Conservation (phyloP, 2,113 vertebrate species). For the Toxostoma redivivum region DNA sequence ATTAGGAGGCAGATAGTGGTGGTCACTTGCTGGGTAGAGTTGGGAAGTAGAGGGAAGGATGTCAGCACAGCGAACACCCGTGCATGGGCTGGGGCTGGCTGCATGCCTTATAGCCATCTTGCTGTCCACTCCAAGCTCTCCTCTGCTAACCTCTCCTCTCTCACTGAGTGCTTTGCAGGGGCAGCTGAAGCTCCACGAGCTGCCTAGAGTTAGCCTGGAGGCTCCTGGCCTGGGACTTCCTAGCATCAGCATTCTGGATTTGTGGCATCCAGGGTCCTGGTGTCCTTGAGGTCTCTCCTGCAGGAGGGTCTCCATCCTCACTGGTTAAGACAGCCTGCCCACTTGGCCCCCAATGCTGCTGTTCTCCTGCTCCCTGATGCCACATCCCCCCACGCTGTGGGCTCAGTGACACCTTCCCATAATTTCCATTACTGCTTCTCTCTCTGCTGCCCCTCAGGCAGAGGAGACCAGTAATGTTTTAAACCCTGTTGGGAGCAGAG, state of each 20-base stretch:
- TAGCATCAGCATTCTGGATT: not conserved
- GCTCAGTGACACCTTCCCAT: not conserved
- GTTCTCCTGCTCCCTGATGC: not conserved
- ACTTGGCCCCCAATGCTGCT: not conserved
- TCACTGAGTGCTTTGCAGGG: not conserved
- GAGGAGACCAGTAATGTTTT: not conserved
- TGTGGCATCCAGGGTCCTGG: not conserved
- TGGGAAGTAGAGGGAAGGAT: not conserved
- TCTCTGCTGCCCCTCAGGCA: not conserved
- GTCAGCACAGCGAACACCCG: rapidly evolving
- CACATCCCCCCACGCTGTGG: rapidly evolving
- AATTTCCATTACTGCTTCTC: not conserved
- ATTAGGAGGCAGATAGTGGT: not conserved
- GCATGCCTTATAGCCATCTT: rapidly evolving
- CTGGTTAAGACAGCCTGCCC: not conserved
- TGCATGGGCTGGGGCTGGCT: not conserved
- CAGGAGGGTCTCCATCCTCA: not conserved
- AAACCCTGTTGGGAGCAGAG: not conserved
- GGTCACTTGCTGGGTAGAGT: not conserved
- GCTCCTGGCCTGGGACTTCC: not conserved
- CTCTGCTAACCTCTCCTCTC: not conserved
- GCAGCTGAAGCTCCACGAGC: not conserved
- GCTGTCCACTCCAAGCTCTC: not conserved
- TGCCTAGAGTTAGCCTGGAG: not conserved
- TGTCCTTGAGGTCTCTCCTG: not conserved